Conservation (phyloP, 2,797 vertebrate species). For the Sylvilagus floridanus region DNA sequence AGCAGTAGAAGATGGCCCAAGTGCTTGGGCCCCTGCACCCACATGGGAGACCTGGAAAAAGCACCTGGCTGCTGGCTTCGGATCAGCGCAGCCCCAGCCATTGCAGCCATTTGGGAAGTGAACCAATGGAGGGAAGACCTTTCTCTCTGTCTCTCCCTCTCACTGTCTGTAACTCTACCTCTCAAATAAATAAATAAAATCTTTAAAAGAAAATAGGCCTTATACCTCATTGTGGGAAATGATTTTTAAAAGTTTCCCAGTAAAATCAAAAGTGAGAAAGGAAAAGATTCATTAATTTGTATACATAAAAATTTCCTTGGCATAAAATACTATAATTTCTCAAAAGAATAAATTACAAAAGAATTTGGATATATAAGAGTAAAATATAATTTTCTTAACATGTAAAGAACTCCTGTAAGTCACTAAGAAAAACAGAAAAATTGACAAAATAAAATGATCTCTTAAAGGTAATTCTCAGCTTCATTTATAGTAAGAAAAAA, state of each 20-base stretch:
- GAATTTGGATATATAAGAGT: neutral
- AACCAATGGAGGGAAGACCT: too few species aligned
- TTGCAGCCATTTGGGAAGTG: too few species aligned
- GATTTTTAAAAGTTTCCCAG: constrained; percentile 5
- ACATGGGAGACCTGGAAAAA: too few species aligned
- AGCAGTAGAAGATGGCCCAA: too few species aligned
- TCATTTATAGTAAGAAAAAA: constrained; percentile 28
- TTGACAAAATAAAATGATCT: neutral
- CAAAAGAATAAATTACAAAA: constrained; percentile 52
- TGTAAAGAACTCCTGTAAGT: neutral
- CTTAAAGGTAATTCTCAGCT: constrained; percentile 17
- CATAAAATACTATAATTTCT: neutral
- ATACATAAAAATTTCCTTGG: neutral
- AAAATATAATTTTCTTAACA: neutral
- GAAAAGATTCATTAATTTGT: neutral
- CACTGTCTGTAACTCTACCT: too few species aligned
- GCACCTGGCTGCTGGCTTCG: too few species aligned
- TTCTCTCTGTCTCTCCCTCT: too few species aligned
- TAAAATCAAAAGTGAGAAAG: constrained; percentile 35
- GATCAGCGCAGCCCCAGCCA: too few species aligned
- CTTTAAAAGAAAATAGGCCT: neutral
- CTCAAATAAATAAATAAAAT: too few species aligned
- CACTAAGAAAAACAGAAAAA: neutral
- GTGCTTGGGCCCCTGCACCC: too few species aligned
- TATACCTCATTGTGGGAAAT: neutral